phyloP scores from a whole-genome alignment of 64 coral and sea anemone genomes.

The Actinia tenebrosa region DNA sequence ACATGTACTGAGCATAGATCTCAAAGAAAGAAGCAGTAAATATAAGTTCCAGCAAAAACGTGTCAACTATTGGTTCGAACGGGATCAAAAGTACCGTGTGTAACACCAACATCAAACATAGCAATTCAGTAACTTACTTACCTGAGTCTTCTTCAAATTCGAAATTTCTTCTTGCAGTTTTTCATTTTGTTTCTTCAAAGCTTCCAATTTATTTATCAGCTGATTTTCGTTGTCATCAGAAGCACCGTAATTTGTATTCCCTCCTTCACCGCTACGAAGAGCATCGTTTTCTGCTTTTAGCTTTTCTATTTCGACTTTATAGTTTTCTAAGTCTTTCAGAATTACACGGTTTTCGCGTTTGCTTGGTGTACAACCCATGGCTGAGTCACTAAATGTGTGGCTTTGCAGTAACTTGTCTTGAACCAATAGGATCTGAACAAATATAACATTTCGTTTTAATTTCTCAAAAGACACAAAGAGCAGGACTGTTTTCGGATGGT shows the following conservation, averaged over 20 bases:
- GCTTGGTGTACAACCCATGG: slow-evolving; percentile 6
- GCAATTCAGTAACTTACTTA: not conserved
- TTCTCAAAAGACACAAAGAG: no score
- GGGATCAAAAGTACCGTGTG: no score
- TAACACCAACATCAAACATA: no score
- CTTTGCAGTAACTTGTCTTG: not conserved
- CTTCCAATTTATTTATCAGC: not conserved
- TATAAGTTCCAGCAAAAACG: no score
- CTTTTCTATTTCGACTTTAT: not conserved
- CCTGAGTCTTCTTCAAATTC: slow-evolving; percentile 2
- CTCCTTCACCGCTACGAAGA: not conserved
- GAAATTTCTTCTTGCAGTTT: slow-evolving; percentile 35
- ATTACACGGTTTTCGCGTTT: not conserved
- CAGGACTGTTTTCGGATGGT: no score
- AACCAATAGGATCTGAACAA: no score
- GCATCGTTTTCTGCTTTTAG: not conserved
- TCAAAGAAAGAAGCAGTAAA: no score
- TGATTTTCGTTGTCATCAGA: not conserved
- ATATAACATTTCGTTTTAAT: no score
- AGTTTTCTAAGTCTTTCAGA: not conserved
- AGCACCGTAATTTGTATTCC: not conserved
- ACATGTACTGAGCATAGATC: no score
- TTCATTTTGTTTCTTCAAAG: slow-evolving; percentile 20
- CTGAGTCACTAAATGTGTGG: not conserved
- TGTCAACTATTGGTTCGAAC: no score